Base-by-base conservation (phyloP, 2,888 invertebrate genomes). In the Panzeria rudis region DNA sequence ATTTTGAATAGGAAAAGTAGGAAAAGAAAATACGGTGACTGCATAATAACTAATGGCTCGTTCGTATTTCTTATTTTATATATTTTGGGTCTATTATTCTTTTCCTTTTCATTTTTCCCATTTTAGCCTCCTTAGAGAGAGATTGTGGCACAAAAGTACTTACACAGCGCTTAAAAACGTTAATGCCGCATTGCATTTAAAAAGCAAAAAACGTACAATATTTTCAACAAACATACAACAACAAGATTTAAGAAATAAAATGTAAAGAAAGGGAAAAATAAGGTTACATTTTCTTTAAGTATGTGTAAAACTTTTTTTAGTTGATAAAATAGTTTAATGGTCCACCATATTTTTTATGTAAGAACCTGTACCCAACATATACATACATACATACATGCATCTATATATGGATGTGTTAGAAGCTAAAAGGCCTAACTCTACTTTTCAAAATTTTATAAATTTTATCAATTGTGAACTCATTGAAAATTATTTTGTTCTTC, bases 121-220 rank as follows among this genome's bases (percentile, higher is more conserved):
- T 80, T 73, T 66, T 32, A 61, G 15, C 7, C 59, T 68, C 59
- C 66, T 59, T 73, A 32, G 73, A 73, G 80, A 59, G 56, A 20
- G 50, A 52, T 75, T 64, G 32, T 25, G 44, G 54, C 64, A 73
- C 29, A 47, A 20, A 73, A 80, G 66, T 59, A 73, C 80, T 69
- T 78, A 56, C 56, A 56, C 23, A 44, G 15, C 72, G 66, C 56
- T 72, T 59, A 61, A 83, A 64, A 79, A 62, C 68, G 61, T 83
- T 79, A 83, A 83, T 83, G 78, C 82, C 69, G 77, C 83, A 83
- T 38, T 83, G 83, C 83, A 83, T 78, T 72, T 47, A 59, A 56
- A 78, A 47, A 38, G 50, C 23, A 50, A 52, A 56, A 72, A 69
- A 54, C 23, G 0, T 17, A 47, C 11, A 50, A 50, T 35, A 23